Evolutionary conservation across 2,113 vertebrate genomes (phyloP).

Genomic region (Raja brachyura): DNA sequence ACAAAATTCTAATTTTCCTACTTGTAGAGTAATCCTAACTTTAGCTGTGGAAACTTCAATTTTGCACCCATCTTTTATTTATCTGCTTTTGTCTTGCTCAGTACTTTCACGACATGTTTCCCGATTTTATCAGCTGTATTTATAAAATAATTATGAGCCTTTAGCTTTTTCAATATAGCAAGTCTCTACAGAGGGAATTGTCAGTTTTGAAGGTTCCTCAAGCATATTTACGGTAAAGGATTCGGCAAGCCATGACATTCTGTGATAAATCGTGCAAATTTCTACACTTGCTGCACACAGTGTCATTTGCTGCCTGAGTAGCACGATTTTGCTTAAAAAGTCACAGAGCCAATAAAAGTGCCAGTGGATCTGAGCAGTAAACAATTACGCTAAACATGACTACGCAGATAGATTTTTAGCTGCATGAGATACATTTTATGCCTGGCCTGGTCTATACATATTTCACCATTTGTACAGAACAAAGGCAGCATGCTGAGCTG

Average conservation of each 20-base stretch:
- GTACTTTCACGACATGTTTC: background rate
- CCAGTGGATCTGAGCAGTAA: constrained; percentile 10
- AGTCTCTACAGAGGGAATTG: background rate
- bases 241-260: background rate
- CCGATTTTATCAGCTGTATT: background rate
- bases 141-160: background rate
- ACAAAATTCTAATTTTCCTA: background rate
- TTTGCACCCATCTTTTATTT: background rate
- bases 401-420: constrained; percentile 18
- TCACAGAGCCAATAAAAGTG: constrained; percentile 24
- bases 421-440: constrained; percentile 13
- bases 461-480: constrained; percentile 6
- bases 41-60: background rate
- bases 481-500: constrained; percentile 10
- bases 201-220: constrained; percentile 2
- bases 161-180: background rate
- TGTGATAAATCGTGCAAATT: constrained; percentile 21
- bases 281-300: constrained; percentile 2
- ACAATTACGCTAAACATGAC: constrained; percentile 28
- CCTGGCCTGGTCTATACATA: constrained; percentile 15
- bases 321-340: constrained; percentile 25
- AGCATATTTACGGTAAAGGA: background rate
- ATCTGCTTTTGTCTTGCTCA: background rate
- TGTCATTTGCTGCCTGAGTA: constrained; percentile 14
- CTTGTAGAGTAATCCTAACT: background rate